These are phyloP conservation scores for Danio aesculapii DNA, from an alignment of 2,797 vertebrate genomes.

Conservation along the genomic window DNA sequence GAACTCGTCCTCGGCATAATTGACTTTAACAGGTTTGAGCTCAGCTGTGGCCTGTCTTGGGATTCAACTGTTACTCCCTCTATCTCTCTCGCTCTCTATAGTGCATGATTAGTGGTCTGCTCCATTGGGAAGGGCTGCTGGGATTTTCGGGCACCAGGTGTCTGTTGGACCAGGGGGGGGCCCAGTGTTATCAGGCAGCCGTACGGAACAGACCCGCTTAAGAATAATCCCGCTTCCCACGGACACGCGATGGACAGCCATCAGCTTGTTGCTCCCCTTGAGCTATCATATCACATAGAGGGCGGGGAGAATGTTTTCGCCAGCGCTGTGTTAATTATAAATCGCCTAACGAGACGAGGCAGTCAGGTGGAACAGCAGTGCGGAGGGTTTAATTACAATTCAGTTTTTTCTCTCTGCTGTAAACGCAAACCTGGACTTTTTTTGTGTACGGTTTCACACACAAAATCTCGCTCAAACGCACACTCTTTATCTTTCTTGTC, in stretches of 20 bases:
- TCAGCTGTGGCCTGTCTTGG: constrained; percentile 59
- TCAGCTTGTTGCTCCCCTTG: constrained; percentile 59
- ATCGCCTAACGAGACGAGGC: constrained; percentile 70
- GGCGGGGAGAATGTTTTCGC: constrained; percentile 66
- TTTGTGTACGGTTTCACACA: background rate
- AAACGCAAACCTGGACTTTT: constrained; percentile 11
- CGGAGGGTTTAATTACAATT: constrained; percentile 73
- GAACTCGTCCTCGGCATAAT: constrained; percentile 60
- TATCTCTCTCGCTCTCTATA: constrained; percentile 45
- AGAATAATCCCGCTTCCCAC: constrained; percentile 70
- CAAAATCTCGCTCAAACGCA: background rate
- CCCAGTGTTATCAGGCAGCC: constrained; percentile 72
- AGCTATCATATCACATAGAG: constrained; percentile 67
- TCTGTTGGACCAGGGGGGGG: constrained; percentile 63
- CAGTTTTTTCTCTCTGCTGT: constrained; percentile 41
- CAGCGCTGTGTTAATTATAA: constrained; percentile 73
- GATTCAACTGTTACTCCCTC: constrained; percentile 63
- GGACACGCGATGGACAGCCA: constrained; percentile 54
- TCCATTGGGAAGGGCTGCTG: constrained; percentile 61
- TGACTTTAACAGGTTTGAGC: constrained; percentile 67
- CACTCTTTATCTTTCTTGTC: constrained; percentile 25
- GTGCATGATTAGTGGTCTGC: constrained; percentile 66
- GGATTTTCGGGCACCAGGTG: constrained; percentile 72
- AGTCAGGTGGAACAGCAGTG: constrained; percentile 71
- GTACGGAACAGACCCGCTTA: constrained; percentile 66